Conservation (phyloP, 2,113 vertebrate species). For the Mesembrinibis cayennensis region DNA sequence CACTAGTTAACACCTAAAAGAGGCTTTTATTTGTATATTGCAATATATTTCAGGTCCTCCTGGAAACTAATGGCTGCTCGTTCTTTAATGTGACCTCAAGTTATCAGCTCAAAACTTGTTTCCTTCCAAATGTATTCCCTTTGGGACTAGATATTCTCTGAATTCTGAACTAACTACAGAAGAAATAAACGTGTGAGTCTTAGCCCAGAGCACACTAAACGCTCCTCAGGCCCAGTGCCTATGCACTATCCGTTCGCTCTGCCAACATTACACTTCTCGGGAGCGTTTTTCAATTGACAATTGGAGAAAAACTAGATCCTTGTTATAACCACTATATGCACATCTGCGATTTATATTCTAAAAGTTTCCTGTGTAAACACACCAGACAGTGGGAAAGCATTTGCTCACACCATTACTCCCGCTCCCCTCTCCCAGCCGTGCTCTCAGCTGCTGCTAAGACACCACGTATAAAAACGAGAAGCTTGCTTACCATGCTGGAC, state of each 20-base stretch:
- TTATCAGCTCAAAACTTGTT: background rate
- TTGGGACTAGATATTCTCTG: background rate
- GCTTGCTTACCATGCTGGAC: background rate
- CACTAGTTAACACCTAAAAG: background rate
- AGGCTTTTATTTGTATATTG: background rate
- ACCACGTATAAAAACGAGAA: fast-evolving
- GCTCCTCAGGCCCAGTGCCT: background rate
- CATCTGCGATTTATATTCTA: background rate
- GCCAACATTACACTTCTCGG: background rate
- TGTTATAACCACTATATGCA: background rate
- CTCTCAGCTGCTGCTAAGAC: background rate
- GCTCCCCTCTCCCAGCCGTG: background rate
- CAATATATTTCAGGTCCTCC: background rate
- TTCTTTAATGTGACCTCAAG: background rate
- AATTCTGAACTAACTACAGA: background rate
- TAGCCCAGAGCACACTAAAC: background rate
- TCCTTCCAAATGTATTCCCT: background rate
- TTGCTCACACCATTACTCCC: background rate
- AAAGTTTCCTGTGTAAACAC: fast-evolving
- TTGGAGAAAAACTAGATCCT: background rate
- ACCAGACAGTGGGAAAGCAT: background rate
- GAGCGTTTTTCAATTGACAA: background rate
- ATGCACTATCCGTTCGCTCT: background rate
- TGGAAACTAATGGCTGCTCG: background rate
- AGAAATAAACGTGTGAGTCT: background rate